Conservation (phyloP, 2,888 invertebrate species). For the Athalia circularis region DNA sequence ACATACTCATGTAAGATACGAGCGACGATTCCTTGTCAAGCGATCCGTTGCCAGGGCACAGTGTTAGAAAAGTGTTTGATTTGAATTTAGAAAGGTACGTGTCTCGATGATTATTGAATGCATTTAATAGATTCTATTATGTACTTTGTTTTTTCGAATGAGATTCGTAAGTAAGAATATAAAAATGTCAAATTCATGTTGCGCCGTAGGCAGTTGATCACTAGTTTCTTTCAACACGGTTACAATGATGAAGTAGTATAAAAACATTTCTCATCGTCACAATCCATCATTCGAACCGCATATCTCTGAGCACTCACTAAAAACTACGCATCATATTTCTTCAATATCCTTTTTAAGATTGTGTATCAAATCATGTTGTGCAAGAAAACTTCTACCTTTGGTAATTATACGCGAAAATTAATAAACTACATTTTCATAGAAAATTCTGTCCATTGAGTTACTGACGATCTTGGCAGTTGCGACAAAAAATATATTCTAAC, state of each 20-base stretch:
- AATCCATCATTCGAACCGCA: background rate
- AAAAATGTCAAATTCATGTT: slow-evolving; percentile 12
- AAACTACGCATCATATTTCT: too few relatives aligned
- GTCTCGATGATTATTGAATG: background rate
- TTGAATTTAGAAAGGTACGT: background rate
- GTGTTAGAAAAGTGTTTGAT: background rate
- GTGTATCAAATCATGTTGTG: too few relatives aligned
- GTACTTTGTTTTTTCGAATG: background rate
- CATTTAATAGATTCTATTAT: slow-evolving; percentile 2
- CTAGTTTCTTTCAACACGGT: slow-evolving; percentile 3
- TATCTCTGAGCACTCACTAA: too few relatives aligned
- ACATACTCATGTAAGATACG: background rate
- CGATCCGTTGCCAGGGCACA: background rate
- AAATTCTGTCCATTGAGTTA: background rate
- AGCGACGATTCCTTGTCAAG: background rate
- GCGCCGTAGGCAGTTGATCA: background rate
- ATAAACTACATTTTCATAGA: background rate
- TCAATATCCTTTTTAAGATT: too few relatives aligned
- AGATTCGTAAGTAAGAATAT: background rate
- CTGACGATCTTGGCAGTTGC: too few relatives aligned
- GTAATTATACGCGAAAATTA: background rate
- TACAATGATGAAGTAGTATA: slow-evolving; percentile 1
- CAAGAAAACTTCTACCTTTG: background rate
- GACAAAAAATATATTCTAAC: too few relatives aligned
- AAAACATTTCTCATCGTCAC: background rate